Evolutionary conservation across 1,140 invertebrate species (phyloP).

Genomic region (Trypoxylus dichotomus): DNA sequence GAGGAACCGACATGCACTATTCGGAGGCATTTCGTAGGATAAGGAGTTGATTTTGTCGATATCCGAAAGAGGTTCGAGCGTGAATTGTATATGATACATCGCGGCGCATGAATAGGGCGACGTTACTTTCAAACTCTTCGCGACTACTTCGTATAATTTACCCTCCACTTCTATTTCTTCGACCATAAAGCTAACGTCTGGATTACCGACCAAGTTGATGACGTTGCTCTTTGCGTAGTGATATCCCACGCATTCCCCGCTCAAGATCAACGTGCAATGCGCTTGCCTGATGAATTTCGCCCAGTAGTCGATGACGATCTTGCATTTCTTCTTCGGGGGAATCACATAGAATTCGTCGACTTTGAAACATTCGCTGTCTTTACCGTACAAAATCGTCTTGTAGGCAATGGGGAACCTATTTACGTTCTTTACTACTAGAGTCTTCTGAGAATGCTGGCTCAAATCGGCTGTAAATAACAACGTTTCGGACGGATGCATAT

Average conservation of each 20-base stretch:
- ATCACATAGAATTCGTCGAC: slow-evolving; percentile 4
- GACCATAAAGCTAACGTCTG: background rate
- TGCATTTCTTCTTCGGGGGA: background rate
- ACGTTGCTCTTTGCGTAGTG: background rate
- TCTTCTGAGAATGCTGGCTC: slow-evolving; percentile 31
- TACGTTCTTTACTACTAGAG: slow-evolving; percentile 37
- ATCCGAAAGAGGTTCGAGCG: background rate
- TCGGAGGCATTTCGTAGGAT: background rate
- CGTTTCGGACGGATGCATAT: slow-evolving; percentile 43
- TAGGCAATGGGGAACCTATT: slow-evolving; percentile 37
- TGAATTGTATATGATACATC: background rate
- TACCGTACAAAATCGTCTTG: slow-evolving; percentile 40
- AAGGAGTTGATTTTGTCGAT: background rate
- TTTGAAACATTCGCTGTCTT: slow-evolving; percentile 43
- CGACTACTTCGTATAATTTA: background rate
- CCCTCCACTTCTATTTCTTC: background rate
- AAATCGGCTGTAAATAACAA: slow-evolving; percentile 42
- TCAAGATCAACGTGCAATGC: background rate
- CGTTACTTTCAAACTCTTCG: background rate
- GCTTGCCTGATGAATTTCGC: background rate
- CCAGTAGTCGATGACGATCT: background rate
- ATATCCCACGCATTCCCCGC: background rate
- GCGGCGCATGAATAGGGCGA: background rate
- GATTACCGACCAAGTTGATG: background rate
- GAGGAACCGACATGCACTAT: background rate